phyloP scores from a whole-genome alignment of 2,888 invertebrate genomes.

The Sipha maydis region DNA sequence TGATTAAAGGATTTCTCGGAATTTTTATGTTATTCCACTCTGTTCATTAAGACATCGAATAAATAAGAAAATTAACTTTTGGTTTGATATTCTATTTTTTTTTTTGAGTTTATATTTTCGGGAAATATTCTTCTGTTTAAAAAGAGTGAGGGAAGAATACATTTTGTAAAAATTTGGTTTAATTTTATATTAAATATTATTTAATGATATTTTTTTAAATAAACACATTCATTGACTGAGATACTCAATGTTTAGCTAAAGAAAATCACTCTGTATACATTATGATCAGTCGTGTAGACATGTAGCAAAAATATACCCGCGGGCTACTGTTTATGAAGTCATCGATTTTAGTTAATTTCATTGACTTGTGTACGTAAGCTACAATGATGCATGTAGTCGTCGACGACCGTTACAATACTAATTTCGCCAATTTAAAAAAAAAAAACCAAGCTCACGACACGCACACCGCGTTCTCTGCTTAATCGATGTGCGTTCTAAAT shows the following conservation, averaged over 20 bases:
- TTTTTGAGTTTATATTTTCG: too few species aligned
- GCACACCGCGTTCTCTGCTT: not conserved
- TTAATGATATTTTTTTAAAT: too few species aligned
- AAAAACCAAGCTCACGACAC: slow-evolving; percentile 12
- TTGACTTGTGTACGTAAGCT: not conserved
- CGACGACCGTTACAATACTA: slow-evolving; percentile 19
- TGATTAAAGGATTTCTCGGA: too few species aligned
- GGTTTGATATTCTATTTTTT: too few species aligned
- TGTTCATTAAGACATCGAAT: too few species aligned
- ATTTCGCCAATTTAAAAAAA: slow-evolving; percentile 32
- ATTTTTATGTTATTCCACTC: too few species aligned
- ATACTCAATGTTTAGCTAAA: not conserved
- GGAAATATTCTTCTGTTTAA: too few species aligned
- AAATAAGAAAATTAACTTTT: too few species aligned
- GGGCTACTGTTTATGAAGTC: not conserved
- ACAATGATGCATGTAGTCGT: not conserved
- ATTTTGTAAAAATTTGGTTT: too few species aligned
- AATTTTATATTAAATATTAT: too few species aligned
- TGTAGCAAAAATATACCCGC: not conserved
- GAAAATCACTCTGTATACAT: not conserved
- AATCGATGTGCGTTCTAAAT: not conserved
- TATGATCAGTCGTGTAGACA: not conserved
- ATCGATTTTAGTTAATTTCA: not conserved
- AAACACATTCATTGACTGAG: too few species aligned
- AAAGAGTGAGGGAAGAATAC: too few species aligned